These are phyloP conservation scores for Troilus luridus DNA, from an alignment of 2,888 invertebrate genomes.

Conservation along the genomic window DNA sequence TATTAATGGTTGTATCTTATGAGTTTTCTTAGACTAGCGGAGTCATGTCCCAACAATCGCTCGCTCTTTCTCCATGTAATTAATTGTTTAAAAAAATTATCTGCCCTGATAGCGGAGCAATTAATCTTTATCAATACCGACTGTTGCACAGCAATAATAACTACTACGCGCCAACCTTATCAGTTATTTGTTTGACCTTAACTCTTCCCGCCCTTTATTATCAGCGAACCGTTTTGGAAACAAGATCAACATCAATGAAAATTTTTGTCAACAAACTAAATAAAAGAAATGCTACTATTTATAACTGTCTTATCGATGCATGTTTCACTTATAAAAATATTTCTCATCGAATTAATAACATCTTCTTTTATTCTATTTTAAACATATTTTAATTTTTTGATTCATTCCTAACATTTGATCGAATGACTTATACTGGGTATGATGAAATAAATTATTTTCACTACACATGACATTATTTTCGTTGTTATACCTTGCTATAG, in stretches of 20 bases:
- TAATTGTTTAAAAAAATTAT: constrained; percentile 14
- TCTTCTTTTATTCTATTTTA: neutral
- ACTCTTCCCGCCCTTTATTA: neutral
- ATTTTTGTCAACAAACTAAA: neutral
- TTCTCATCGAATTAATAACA: neutral
- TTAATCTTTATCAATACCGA: neutral
- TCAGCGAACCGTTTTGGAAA: neutral
- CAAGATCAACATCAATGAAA: constrained; percentile 28
- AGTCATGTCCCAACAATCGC: neutral
- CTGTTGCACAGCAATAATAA: constrained; percentile 24
- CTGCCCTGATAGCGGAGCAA: neutral
- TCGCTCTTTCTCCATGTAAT: neutral
- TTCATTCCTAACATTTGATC: neutral
- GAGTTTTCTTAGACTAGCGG: no score
- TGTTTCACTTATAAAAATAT: neutral
- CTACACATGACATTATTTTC: no score
- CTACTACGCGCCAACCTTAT: neutral
- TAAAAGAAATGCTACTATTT: neutral
- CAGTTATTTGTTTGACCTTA: constrained; percentile 26
- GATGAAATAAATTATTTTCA: no score
- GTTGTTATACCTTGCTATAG: no score
- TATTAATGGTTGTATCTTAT: no score
- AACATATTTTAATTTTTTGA: neutral
- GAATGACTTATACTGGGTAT: no score
- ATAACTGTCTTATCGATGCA: neutral